Conservation (phyloP, 2,888 invertebrate species). For the Drosophila birchii region DNA sequence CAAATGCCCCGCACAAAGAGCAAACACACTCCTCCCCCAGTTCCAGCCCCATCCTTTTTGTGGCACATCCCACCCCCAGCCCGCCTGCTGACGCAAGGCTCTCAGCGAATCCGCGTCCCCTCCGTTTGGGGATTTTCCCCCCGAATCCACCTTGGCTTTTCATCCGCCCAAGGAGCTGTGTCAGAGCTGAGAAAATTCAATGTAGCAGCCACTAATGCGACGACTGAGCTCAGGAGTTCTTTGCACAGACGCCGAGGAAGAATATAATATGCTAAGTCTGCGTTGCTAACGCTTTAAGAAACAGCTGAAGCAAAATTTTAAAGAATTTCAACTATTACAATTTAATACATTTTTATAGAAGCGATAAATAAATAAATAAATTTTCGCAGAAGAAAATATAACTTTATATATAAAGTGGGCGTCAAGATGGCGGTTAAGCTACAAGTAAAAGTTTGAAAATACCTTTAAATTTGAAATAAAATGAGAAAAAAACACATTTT, state of each 20-base stretch:
- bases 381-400: too few species aligned
- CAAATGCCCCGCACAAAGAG: constrained; percentile 69
- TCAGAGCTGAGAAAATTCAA: constrained; percentile 65
- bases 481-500: neutral
- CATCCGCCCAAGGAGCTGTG: constrained; percentile 33
- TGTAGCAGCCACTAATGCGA: constrained; percentile 56
- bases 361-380: neutral
- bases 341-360: accelerated
- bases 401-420: neutral
- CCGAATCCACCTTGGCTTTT: neutral
- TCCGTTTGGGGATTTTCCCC: constrained; percentile 2
- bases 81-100: constrained; percentile 30
- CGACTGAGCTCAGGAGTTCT: constrained; percentile 14
- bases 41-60: constrained; percentile 12
- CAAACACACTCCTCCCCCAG: constrained; percentile 22
- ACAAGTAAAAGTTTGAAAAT: neutral
- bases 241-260: neutral
- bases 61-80: constrained; percentile 11
- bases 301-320: neutral
- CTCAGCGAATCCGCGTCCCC: constrained; percentile 22
- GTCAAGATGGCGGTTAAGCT: neutral
- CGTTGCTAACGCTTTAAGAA: neutral
- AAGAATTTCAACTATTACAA: neutral
- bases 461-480: neutral
- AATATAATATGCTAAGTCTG: constrained; percentile 1